phyloP scores from a whole-genome alignment of 2,797 vertebrate genomes.

The Microctenopoma stevenorrisi region DNA sequence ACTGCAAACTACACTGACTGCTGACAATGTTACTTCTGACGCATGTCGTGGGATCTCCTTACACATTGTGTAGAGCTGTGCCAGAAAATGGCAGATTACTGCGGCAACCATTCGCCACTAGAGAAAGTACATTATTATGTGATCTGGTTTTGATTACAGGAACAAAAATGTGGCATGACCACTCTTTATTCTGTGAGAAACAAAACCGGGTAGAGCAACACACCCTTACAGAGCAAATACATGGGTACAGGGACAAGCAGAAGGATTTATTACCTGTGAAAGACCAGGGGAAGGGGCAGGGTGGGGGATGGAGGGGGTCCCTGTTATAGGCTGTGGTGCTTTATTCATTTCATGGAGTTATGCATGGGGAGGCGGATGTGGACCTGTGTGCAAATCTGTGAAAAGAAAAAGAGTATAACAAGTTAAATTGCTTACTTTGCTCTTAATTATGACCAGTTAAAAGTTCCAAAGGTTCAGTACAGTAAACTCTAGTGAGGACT shows the following conservation, averaged over 20 bases:
- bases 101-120: conserved; percentile 8
- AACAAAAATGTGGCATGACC: background rate
- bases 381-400: conserved; percentile 81
- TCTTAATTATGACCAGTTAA: background rate
- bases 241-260: background rate
- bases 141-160: conserved; percentile 37
- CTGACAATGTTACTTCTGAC: background rate
- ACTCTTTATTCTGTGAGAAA: conserved; percentile 6
- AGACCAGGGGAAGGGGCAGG: conserved; percentile 95
- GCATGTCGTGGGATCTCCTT: background rate
- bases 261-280: conserved; percentile 87
- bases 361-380: conserved; percentile 90
- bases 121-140: conserved; percentile 15
- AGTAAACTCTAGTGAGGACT: background rate
- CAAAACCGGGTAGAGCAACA: background rate
- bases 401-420: background rate
- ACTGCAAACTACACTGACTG: background rate
- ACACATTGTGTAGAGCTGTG: background rate
- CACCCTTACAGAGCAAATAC: no score
- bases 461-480: background rate
- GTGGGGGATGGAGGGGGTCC: conserved; percentile 91
- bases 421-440: background rate
- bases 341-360: conserved; percentile 99
- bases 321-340: conserved; percentile 97
- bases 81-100: background rate